Percentiles rank a stretch among this genome's conserved stretches.
Conservation (phyloP, 1,140 invertebrate genomes). For the Metaphire vulgaris region DNA sequence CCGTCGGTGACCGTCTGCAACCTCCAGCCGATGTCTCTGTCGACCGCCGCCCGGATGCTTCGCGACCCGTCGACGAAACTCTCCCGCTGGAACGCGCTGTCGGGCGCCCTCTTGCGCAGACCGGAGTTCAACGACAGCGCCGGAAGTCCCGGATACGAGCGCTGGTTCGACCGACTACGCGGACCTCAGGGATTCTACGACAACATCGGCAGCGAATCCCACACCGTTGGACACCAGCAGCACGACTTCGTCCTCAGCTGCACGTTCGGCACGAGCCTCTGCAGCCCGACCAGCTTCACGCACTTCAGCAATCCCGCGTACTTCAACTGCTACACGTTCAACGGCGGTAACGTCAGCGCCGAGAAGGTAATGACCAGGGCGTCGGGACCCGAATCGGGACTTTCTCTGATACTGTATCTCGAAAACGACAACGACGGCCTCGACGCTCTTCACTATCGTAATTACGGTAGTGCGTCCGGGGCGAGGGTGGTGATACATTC, state of each 20-base stretch:
- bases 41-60: background rate
- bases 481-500: background rate
- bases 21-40: slow-evolving; percentile 7
- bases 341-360: background rate
- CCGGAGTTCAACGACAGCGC: background rate
- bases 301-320: slow-evolving; percentile 4
- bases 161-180: background rate
- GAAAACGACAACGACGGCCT: background rate
- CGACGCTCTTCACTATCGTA: background rate
- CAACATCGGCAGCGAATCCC: slow-evolving; percentile 1
- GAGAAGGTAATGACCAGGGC: background rate
- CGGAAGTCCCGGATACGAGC: background rate
- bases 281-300: background rate
- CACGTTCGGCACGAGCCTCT: background rate
- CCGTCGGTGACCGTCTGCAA: slow-evolving; percentile 14
- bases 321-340: slow-evolving; percentile 14
- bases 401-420: background rate
- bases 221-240: background rate
- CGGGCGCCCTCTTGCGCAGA: background rate
- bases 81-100: background rate
- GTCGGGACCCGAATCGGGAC: background rate
- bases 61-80: background rate
- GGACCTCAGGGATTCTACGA: slow-evolving; percentile 4
- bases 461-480: background rate
- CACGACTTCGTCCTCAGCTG: slow-evolving; percentile 2